Evolutionary conservation across 1,140 invertebrate genomes (phyloP).

Genomic region (Trinorchestia longiramus): DNA sequence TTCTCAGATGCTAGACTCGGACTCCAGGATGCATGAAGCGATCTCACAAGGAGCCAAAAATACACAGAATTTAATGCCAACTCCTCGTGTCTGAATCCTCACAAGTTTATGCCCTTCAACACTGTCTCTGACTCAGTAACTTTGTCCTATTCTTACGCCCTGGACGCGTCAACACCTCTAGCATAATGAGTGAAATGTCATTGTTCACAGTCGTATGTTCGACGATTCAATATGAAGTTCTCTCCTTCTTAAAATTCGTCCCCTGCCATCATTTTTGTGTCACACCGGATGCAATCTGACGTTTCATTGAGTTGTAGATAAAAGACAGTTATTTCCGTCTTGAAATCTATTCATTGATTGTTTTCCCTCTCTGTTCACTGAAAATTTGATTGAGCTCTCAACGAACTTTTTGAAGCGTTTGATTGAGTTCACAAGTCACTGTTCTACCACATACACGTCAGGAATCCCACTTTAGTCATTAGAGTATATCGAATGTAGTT

Average conservation of each 20-base stretch:
- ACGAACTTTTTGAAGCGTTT: neutral
- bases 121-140: neutral
- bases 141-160: neutral
- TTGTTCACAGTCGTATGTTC: neutral
- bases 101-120: too few relatives aligned
- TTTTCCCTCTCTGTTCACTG: neutral
- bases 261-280: neutral
- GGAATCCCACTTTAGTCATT: neutral
- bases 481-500: neutral
- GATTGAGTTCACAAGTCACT: neutral
- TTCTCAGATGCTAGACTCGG: too few relatives aligned
- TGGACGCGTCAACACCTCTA: neutral
- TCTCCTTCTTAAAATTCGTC: neutral
- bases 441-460: neutral
- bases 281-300: neutral
- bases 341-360: neutral
- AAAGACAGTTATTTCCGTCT: neutral
- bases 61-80: too few relatives aligned
- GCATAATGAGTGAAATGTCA: neutral
- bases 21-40: too few relatives aligned
- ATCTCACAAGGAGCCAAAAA: too few relatives aligned
- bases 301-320: neutral
- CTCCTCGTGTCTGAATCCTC: too few relatives aligned
- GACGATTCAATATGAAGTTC: neutral
- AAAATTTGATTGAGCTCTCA: neutral